Conservation (phyloP, 2,888 invertebrate genomes). For the Ormyrus thymus region DNA sequence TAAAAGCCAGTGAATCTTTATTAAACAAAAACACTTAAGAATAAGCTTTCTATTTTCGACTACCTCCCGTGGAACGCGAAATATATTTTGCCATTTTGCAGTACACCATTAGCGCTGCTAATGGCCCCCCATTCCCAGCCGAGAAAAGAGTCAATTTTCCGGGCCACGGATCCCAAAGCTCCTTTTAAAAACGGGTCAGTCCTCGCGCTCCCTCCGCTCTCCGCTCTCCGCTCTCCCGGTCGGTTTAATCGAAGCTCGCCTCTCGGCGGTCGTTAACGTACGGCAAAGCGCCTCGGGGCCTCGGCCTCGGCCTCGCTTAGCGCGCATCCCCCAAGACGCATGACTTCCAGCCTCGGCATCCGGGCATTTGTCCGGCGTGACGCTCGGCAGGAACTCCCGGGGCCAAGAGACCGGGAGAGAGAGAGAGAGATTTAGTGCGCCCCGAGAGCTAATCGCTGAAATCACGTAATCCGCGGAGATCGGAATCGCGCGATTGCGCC, state of each 20-base stretch:
- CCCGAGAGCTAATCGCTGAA: slow-evolving; percentile 55
- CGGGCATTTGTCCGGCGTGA: slow-evolving; percentile 74
- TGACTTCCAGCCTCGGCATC: slow-evolving; percentile 74
- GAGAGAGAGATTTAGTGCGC: slow-evolving; percentile 64
- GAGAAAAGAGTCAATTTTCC: too few relatives aligned
- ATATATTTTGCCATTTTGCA: too few relatives aligned
- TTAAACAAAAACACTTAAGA: too few relatives aligned
- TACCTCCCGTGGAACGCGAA: too few relatives aligned
- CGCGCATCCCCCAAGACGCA: slow-evolving; percentile 68
- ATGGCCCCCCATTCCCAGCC: too few relatives aligned
- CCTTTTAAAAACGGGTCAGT: too few relatives aligned
- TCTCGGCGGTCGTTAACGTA: slow-evolving; percentile 35
- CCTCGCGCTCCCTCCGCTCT: too few relatives aligned
- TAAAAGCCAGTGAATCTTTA: too few relatives aligned
- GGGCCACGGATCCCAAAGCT: too few relatives aligned
- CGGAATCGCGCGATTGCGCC: slow-evolving; percentile 43
- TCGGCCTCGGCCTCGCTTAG: background rate
- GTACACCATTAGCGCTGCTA: too few relatives aligned
- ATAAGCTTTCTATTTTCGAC: too few relatives aligned
- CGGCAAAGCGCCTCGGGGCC: background rate
- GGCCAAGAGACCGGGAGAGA: background rate
- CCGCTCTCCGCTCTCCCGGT: too few relatives aligned
- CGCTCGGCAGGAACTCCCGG: slow-evolving; percentile 70
- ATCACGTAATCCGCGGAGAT: slow-evolving; percentile 58
- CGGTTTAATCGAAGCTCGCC: slow-evolving; percentile 44